Percentiles rank a stretch among this genome's conserved stretches.
phyloP scores from a whole-genome alignment of 1,140 invertebrate genomes.

The Contarinia nasturtii region DNA sequence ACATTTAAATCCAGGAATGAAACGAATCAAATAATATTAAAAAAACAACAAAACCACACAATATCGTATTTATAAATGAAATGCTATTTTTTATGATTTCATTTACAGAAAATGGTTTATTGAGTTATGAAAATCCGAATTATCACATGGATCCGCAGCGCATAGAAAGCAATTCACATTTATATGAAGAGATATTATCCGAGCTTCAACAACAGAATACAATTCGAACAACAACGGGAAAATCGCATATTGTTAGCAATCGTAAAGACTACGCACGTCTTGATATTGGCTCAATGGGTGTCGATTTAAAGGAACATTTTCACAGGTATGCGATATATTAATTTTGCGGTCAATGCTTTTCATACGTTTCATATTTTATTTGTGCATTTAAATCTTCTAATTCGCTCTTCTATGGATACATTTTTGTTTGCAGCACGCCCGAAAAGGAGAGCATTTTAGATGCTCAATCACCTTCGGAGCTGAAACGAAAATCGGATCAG shows the following conservation, averaged over 20 bases:
- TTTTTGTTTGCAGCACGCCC: constrained; percentile 14
- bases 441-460: constrained; percentile 26
- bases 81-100: no score
- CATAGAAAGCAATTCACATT: constrained; percentile 5
- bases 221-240: constrained; percentile 26
- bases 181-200: constrained; percentile 6
- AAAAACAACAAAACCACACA: not conserved
- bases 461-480: constrained; percentile 24
- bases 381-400: not conserved
- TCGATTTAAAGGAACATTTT: constrained; percentile 30
- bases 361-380: not conserved
- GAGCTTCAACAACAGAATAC: constrained; percentile 23
- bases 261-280: constrained; percentile 40
- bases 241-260: constrained; percentile 4
- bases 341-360: not conserved
- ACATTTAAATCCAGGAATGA: no score
- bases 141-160: constrained; percentile 60
- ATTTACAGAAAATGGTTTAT: constrained; percentile 58
- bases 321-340: no score
- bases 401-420: constrained; percentile 1
- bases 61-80: not conserved
- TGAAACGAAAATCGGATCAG: constrained; percentile 27
- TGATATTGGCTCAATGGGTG: constrained; percentile 48
- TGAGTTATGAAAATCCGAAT: constrained; percentile 75
- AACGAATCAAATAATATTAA: not conserved